These are phyloP conservation scores for Pygoscelis adeliae DNA, from an alignment of 2,113 vertebrate genomes.

Conservation along the genomic window DNA sequence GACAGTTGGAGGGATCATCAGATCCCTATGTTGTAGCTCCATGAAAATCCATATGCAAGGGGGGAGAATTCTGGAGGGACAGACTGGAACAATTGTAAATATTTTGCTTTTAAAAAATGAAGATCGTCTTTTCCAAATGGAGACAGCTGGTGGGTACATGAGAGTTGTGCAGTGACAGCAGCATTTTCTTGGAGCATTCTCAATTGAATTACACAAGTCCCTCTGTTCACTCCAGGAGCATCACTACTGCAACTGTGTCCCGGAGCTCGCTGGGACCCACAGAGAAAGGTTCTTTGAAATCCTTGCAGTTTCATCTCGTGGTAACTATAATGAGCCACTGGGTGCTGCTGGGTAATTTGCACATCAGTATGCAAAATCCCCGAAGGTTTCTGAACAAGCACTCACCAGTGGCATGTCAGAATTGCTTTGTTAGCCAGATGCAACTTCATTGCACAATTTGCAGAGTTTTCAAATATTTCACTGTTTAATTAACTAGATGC, in stretches of 20 bases:
- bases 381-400: background rate
- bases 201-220: background rate
- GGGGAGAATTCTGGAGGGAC: background rate
- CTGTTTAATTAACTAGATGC: background rate
- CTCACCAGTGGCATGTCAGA: background rate
- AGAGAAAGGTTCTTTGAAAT: constrained; percentile 18
- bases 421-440: background rate
- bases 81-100: constrained; percentile 46
- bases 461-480: constrained; percentile 4
- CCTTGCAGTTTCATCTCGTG: background rate
- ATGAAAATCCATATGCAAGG: background rate
- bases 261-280: background rate
- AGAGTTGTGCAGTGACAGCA: background rate
- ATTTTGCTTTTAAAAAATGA: constrained; percentile 33
- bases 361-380: background rate
- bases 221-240: background rate
- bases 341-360: background rate
- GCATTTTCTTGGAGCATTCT: constrained; percentile 23
- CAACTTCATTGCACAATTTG: background rate
- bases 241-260: background rate
- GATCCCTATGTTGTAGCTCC: background rate
- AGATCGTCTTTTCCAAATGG: constrained; percentile 29
- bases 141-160: constrained; percentile 30
- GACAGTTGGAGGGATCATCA: background rate
- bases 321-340: background rate